A percentile compares a stretch with the other conserved stretches of the same genome.
phyloP scores from a whole-genome alignment of 2,888 invertebrate genomes.

The Melikaiella ostensackeni region DNA sequence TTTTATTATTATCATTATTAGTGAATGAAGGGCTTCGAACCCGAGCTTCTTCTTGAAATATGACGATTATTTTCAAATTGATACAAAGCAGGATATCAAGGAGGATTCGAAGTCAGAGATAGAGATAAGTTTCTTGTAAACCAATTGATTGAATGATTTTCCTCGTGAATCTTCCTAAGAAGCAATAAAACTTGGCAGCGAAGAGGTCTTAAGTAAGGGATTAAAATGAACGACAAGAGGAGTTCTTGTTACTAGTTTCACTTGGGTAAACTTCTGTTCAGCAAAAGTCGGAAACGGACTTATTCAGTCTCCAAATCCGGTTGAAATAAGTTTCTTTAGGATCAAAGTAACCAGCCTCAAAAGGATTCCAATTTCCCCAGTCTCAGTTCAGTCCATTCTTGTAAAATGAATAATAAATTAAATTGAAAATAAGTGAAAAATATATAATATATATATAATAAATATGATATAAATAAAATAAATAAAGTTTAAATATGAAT shows the following conservation, averaged over 20 bases:
- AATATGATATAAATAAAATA: too few relatives aligned
- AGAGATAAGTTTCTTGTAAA: not conserved
- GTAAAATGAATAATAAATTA: too few relatives aligned
- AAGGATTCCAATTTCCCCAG: not conserved
- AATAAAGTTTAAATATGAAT: too few relatives aligned
- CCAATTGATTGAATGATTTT: constrained; percentile 32
- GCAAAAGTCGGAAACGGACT: constrained; percentile 10
- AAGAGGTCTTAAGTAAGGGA: too few relatives aligned
- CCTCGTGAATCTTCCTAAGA: constrained; percentile 37
- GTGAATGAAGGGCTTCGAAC: too few relatives aligned
- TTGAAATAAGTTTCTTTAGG: constrained; percentile 4
- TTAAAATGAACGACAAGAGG: constrained; percentile 20
- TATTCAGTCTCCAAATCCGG: not conserved
- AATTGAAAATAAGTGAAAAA: too few relatives aligned
- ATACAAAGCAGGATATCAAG: not conserved
- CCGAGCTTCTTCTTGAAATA: too few relatives aligned
- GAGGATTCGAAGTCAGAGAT: not conserved
- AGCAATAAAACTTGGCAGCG: constrained; percentile 38
- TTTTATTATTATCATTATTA: too few relatives aligned
- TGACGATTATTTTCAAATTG: not conserved
- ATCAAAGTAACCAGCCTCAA: constrained; percentile 16
- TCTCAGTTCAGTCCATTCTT: not conserved
- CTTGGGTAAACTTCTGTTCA: constrained; percentile 4
- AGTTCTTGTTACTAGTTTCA: not conserved
- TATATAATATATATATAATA: too few relatives aligned